Evolutionary conservation across 1,140 invertebrate genomes (phyloP), one percentile per base, ranked within the genome.

Genomic region (Lutraria rhynchaena): DNA sequence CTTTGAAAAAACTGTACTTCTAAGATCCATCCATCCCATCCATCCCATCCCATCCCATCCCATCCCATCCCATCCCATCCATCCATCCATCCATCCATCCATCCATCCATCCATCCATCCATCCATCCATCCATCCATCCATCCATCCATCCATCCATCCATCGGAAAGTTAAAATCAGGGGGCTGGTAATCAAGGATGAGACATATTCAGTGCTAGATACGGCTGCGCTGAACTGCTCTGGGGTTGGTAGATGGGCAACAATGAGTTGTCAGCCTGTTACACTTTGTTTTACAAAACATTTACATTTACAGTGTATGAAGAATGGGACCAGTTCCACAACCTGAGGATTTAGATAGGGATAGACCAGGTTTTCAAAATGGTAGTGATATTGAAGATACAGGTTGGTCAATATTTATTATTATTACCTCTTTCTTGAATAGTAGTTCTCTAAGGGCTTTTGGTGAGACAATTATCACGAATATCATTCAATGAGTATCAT

Each of bases 311-410:
- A 58, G 31, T 70, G 37, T 29, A 33, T 17, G 15, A 44, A 63
- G 15, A 11, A 80, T 80, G 76, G 63, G 60, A 27, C 76, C 76
- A 31, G 63, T 80, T 1, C 76, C 76, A n/a, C 76, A 80, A 27
- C 76, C 63, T 33, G 69, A 73, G 49, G 71, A 74, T 2, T 61
- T 67, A 51, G 73, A 75, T 0, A 69, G 76, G 60, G 63, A 80
- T 58, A n/a, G 53, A 24, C 76, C 76, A 4, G 15, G 11, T 13
- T 65, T 58, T 31, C 17, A 65, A 9, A 44, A 60, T 46, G 65
- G 44, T 13, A 5, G 37, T 33, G 65, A 80, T n/a, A 80, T 80
- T 58, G 76, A 80, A 58, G 53, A 80, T 57, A 46, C 51, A 41
- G 76, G 76, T 80, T 57, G 19, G 13, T 22, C 4, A 46, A 51